Percentiles rank a stretch among this genome's conserved stretches.
Conservation (phyloP, 2,113 vertebrate species). For the Trochalopteron elliotii region DNA sequence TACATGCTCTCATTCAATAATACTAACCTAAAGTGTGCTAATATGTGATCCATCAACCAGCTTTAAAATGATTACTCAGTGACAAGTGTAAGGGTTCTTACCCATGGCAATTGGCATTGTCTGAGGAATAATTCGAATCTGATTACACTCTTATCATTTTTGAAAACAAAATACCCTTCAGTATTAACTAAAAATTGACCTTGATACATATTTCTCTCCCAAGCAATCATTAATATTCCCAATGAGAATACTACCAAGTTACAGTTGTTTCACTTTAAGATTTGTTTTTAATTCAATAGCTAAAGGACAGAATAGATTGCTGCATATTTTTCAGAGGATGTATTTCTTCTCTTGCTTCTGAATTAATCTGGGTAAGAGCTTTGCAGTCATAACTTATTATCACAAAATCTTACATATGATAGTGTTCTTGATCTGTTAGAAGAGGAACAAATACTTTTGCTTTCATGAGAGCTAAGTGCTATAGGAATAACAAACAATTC, state of each 20-base stretch:
- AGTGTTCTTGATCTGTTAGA: slow-evolving; percentile 30
- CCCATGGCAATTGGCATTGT: not conserved
- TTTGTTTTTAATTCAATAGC: not conserved
- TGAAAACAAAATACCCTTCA: not conserved
- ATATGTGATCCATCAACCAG: not conserved
- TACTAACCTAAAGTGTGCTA: not conserved
- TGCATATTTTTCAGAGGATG: not conserved
- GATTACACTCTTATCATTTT: not conserved
- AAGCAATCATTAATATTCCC: not conserved
- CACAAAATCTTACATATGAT: not conserved
- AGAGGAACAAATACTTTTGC: slow-evolving; percentile 23
- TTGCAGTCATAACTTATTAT: slow-evolving; percentile 41
- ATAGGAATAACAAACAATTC: slow-evolving; percentile 59
- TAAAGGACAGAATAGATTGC: not conserved
- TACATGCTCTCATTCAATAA: not conserved
- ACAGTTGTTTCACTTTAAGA: not conserved
- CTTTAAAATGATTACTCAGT: not conserved
- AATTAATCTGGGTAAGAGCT: slow-evolving; percentile 43
- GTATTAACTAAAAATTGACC: not conserved
- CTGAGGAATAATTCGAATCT: not conserved
- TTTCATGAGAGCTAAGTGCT: slow-evolving; percentile 33
- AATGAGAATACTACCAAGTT: not conserved
- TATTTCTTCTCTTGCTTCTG: slow-evolving; percentile 5
- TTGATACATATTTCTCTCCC: not conserved
- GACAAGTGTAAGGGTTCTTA: not conserved